phyloP scores from a whole-genome alignment of 2,113 vertebrate genomes.

The Psammodynastes pulverulentus region DNA sequence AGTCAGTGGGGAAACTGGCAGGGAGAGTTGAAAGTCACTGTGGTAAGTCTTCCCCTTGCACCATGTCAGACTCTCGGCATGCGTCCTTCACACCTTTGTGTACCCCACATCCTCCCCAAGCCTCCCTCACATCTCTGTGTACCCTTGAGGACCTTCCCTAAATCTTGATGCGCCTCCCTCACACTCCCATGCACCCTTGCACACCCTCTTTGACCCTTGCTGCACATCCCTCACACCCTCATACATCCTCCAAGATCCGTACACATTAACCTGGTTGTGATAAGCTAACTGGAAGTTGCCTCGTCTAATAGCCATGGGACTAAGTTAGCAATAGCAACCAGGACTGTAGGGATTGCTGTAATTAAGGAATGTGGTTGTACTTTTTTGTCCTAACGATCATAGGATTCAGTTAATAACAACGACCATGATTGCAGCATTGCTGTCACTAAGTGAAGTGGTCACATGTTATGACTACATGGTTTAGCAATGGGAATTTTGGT shows the following conservation, averaged over 20 bases:
- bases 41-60: background rate
- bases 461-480: background rate
- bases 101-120: no score
- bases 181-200: background rate
- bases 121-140: no score
- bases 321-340: background rate
- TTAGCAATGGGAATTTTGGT: background rate
- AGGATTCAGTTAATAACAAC: background rate
- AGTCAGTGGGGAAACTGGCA: background rate
- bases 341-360: background rate
- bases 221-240: background rate
- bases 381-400: background rate
- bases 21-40: background rate
- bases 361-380: background rate
- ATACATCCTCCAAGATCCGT: background rate
- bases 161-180: no score
- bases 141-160: background rate
- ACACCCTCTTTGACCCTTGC: background rate
- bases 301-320: background rate
- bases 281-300: background rate
- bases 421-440: background rate
- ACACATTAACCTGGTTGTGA: background rate
- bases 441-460: background rate
- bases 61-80: background rate
- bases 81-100: background rate